Percentiles rank a stretch among this genome's conserved stretches.
phyloP scores from a whole-genome alignment of 2,888 invertebrate genomes.

The Morpho achilles region DNA sequence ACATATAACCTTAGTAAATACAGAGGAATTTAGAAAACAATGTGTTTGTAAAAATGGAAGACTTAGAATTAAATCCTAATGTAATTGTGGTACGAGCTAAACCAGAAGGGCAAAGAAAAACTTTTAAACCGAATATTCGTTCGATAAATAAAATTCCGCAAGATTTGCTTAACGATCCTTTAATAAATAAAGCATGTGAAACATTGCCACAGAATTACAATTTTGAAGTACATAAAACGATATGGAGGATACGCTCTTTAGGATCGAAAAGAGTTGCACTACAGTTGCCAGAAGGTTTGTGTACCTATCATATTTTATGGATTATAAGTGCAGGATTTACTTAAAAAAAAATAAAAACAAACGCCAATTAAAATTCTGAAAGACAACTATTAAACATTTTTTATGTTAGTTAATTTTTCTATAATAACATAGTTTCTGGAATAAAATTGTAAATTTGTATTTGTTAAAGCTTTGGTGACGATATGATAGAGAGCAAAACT shows the following conservation, averaged over 20 bases:
- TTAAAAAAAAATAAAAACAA: no score
- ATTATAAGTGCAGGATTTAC: not conserved
- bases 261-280: constrained; percentile 93
- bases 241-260: constrained; percentile 95
- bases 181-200: constrained; percentile 85
- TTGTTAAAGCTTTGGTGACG: no score
- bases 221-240: constrained; percentile 98
- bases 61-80: constrained; percentile 51
- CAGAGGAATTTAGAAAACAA: constrained; percentile 11
- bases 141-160: constrained; percentile 89
- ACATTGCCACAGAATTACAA: constrained; percentile 95
- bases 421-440: no score
- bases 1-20: constrained; percentile 39
- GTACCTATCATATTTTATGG: constrained; percentile 1
- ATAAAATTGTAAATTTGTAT: no score
- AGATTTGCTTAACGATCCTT: constrained; percentile 85
- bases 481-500: no score
- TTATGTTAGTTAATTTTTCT: no score
- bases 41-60: constrained; percentile 47
- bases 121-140: constrained; percentile 86
- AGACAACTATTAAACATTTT: no score
- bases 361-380: no score
- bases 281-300: constrained; percentile 95
- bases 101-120: constrained; percentile 84
- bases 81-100: constrained; percentile 88